A percentile compares a stretch with the other conserved stretches of the same genome.
Evolutionary conservation across 2,113 vertebrate genomes (phyloP).

Genomic region (Trogon surrucura): DNA sequence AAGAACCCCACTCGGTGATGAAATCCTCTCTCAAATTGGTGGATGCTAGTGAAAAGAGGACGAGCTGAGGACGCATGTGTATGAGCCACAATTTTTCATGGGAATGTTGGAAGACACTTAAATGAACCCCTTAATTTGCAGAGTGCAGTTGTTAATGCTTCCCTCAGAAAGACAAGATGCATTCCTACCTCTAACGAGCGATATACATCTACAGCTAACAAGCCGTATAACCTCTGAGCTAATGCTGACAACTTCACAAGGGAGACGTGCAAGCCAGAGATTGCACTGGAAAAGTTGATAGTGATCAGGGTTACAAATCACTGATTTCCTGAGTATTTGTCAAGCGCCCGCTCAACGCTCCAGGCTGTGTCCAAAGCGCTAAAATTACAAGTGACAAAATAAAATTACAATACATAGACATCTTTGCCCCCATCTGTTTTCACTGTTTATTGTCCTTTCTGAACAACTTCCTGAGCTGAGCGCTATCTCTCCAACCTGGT

Average conservation of each 20-base stretch:
- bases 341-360: background rate
- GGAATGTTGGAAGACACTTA: background rate
- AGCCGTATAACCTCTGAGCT: background rate
- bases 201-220: conserved; percentile 38
- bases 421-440: background rate
- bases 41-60: background rate
- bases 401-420: background rate
- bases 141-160: conserved; percentile 31
- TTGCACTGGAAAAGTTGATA: background rate
- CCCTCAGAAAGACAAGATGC: conserved; percentile 2
- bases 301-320: conserved; percentile 16
- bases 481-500: background rate
- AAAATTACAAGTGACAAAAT: conserved; percentile 14
- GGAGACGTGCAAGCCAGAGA: background rate
- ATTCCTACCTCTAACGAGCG: conserved; percentile 18
- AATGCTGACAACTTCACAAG: background rate
- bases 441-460: background rate
- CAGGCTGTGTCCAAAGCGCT: background rate
- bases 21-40: background rate
- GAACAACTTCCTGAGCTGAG: background rate
- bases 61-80: background rate
- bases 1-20: background rate
- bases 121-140: conserved; percentile 49
- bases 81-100: background rate
- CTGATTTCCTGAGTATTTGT: background rate